phyloP scores from a whole-genome alignment of 2,888 invertebrate genomes.

The Dorcus hopei region DNA sequence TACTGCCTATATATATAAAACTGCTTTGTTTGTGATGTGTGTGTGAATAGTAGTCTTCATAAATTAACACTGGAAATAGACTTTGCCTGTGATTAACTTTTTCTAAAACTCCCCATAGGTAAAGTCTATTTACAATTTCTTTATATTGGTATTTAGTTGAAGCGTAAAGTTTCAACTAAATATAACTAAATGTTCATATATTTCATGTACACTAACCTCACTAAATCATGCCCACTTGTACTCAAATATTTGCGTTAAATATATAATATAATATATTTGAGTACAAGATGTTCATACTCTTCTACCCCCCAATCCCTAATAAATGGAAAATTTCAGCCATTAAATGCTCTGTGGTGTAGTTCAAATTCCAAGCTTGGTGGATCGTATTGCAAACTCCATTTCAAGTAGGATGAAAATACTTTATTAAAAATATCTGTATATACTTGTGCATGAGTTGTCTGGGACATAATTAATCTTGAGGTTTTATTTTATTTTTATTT shows the following conservation, averaged over 20 bases:
- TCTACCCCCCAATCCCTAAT: slow-evolving; percentile 4
- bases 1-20: too few species aligned
- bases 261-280: background rate
- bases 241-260: background rate
- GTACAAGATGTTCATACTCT: slow-evolving; percentile 1
- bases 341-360: slow-evolving; percentile 21
- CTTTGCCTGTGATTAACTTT: background rate
- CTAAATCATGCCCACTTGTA: slow-evolving; percentile 7
- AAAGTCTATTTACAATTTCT: too few species aligned
- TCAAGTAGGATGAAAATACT: slow-evolving; percentile 27
- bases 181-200: slow-evolving; percentile 13
- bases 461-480: slow-evolving; percentile 30
- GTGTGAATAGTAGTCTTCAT: too few species aligned
- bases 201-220: slow-evolving; percentile 17
- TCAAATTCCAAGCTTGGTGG: slow-evolving; percentile 30
- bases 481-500: background rate
- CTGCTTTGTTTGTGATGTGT: too few species aligned
- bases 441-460: slow-evolving; percentile 39
- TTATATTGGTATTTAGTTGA: too few species aligned
- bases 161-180: too few species aligned
- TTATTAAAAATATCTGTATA: slow-evolving; percentile 23
- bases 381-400: slow-evolving; percentile 39
- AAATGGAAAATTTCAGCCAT: slow-evolving; percentile 17
- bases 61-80: too few species aligned
- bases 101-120: too few species aligned